Evolutionary conservation across 2,888 invertebrate genomes (phyloP).

Genomic region (Erpobdella octoculata): DNA sequence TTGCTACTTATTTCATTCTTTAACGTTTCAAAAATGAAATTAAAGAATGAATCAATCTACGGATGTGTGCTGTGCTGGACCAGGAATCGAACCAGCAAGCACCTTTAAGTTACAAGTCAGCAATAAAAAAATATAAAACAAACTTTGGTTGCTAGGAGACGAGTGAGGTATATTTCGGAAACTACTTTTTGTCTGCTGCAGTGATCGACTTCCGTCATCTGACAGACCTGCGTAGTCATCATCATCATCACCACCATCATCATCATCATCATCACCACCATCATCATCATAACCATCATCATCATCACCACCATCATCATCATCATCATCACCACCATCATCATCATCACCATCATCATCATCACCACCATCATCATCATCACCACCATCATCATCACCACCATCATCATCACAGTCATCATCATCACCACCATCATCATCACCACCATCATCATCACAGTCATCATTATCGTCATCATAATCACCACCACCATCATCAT

Average conservation of each 20-base stretch:
- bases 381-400: background rate
- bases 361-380: background rate
- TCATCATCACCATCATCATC: constrained; percentile 1
- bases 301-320: background rate
- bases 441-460: background rate
- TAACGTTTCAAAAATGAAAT: no score
- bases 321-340: background rate
- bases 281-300: constrained; percentile 4
- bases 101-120: no score
- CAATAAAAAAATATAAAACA: background rate
- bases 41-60: no score
- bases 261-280: background rate
- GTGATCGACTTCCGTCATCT: constrained; percentile 32
- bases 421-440: background rate
- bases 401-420: background rate
- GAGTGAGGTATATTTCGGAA: constrained; percentile 94
- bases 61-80: no score
- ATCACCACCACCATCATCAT: constrained; percentile 13
- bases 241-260: constrained; percentile 22
- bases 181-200: constrained; percentile 60
- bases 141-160: constrained; percentile 86
- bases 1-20: no score
- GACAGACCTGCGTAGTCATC: constrained; percentile 30
- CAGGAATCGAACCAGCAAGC: no score
- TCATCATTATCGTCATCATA: background rate